Base-by-base conservation (phyloP, 2,888 invertebrate species). In the Antitype chi region DNA sequence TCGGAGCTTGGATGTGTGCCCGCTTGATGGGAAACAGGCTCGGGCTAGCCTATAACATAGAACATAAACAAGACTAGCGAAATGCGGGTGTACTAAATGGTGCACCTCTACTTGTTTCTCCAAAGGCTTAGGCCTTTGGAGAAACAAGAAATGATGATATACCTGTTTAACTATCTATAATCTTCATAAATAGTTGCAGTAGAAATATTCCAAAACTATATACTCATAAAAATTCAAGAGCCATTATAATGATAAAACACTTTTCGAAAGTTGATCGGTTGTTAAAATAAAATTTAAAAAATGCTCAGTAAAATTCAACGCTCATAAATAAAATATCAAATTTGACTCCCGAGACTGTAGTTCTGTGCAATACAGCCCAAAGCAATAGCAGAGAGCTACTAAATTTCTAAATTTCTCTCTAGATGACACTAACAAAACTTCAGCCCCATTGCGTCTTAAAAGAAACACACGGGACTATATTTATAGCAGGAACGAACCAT, bases 351-450 rank as follows among this genome's bases (percentile, higher is more conserved):
- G 88, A 87, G 88, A 91, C 84, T 85, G 81, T 82, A 64, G 84
- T 80, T 52, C 85, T 78, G 87, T 88, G 87, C 88, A 88, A 90
- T 89, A 90, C 84, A 83, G 86, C 91, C 88, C 86, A 78, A 77
- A 89, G 92, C 92, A 90, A 91, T 91, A 91, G 87, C 85, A 82
- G 77, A 91, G 93, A 89, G 89, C 88, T 88, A 93, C 92, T 93
- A 94, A 94, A 94, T 94, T 94, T 93, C 92, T 94, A 94, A 94
- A 94, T 94, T 94, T 93, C 92, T 92, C 94, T 93, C 94, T 88
- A 84, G 94, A 93, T 94, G 94, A 93, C 93, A 93, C 91, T 93
- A 94, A 93, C 94, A 92, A 93, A 94, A 94, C 93, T 94, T 93
- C 85, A 80, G 88, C 91, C 88, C 89, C 90, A 77, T 89, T 88